These are phyloP conservation scores for Pelvicachromis taeniatus DNA, from an alignment of 2,113 vertebrate genomes.

Conservation along the genomic window DNA sequence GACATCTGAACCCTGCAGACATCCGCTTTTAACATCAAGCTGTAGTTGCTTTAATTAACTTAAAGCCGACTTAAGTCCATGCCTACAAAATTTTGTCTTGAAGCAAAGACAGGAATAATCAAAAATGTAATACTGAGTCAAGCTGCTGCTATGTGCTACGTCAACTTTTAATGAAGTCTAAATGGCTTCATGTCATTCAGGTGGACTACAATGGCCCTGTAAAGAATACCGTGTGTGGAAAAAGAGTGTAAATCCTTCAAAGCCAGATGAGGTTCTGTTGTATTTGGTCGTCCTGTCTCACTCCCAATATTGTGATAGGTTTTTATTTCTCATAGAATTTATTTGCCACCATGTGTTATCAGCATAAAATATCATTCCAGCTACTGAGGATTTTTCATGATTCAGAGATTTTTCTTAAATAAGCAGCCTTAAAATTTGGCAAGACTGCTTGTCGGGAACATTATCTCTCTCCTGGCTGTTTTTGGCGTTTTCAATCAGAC, in stretches of 20 bases:
- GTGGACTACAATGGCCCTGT: not conserved
- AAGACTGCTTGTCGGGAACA: not conserved
- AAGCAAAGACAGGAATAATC: not conserved
- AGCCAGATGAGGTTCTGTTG: not conserved
- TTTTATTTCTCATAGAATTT: not conserved
- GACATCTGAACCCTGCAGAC: slow-evolving; percentile 29
- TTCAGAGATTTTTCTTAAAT: not conserved
- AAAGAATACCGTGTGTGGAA: not conserved
- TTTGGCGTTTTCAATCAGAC: not conserved
- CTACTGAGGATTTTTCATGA: not conserved
- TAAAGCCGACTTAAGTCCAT: not conserved
- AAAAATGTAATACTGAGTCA: not conserved
- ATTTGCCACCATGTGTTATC: not conserved
- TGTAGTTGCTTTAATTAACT: slow-evolving; percentile 2
- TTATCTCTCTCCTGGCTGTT: not conserved
- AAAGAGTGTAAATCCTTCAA: not conserved
- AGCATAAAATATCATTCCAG: not conserved
- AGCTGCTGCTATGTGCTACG: not conserved
- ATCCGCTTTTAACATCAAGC: not conserved
- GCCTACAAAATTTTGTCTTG: not conserved
- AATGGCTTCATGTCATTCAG: not conserved
- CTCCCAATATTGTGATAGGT: not conserved
- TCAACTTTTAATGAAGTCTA: not conserved
- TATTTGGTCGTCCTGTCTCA: not conserved
- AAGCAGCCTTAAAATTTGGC: not conserved